A percentile compares a stretch with the other conserved stretches of the same genome.
Conservation (phyloP, 2,797 vertebrate genomes). For the Luscinia luscinia region DNA sequence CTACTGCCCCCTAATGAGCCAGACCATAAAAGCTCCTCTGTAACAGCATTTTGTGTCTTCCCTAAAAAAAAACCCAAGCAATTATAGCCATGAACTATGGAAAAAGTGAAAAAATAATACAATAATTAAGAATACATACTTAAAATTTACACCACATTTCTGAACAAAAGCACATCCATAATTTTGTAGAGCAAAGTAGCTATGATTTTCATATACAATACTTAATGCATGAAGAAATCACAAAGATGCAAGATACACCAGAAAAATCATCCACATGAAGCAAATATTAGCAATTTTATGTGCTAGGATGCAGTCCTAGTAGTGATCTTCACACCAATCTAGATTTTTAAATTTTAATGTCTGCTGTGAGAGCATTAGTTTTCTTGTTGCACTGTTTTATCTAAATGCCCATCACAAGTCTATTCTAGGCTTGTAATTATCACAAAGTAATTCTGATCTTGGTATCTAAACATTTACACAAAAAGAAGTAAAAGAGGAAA, state of each 20-base stretch:
- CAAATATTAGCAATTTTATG: not conserved
- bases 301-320: not conserved
- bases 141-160: not conserved
- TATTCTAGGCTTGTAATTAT: not conserved
- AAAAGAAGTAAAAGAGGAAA: not conserved
- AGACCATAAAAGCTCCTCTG: not conserved
- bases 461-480: not conserved
- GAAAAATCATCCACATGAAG: not conserved
- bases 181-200: conserved; percentile 10
- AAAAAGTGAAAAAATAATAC: not conserved
- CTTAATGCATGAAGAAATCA: not conserved
- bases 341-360: not conserved
- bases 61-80: not conserved
- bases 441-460: not conserved
- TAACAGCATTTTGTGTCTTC: not conserved
- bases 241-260: not conserved
- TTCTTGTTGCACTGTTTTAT: not conserved
- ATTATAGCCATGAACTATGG: not conserved
- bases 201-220: not conserved
- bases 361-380: not conserved
- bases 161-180: not conserved
- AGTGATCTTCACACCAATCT: not conserved
- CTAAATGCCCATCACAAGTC: not conserved
- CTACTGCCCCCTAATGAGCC: conserved; percentile 77
- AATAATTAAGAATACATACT: not conserved